Percentiles rank a stretch among this genome's conserved stretches.
Evolutionary conservation across 2,888 invertebrate genomes (phyloP).

Genomic region (Desoria tigrina): DNA sequence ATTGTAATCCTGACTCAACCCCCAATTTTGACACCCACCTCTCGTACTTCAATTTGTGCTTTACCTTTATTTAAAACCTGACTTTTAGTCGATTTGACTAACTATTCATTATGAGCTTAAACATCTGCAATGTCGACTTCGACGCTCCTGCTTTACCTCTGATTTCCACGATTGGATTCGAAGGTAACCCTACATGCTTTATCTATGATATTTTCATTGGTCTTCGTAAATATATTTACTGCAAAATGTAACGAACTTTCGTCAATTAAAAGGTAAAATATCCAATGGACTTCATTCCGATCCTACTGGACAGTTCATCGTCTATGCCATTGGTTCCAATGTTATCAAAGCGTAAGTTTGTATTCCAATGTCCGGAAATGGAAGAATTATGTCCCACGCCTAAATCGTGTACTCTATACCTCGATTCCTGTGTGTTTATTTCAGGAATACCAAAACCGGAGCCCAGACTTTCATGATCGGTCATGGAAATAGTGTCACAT

Average conservation of each 20-base stretch:
- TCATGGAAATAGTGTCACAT: constrained; percentile 76
- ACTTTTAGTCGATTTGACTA: no score
- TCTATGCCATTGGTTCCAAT: constrained; percentile 54
- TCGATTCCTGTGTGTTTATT: not conserved
- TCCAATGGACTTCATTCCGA: constrained; percentile 45
- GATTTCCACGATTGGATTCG: constrained; percentile 52
- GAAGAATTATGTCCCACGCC: not conserved
- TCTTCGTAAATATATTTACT: not conserved
- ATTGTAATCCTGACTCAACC: no score
- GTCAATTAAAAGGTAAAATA: constrained; percentile 43
- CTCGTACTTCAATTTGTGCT: no score
- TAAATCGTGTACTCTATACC: not conserved
- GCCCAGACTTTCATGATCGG: constrained; percentile 75
- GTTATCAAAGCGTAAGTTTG: constrained; percentile 51
- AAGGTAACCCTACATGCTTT: constrained; percentile 35
- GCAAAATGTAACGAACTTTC: not conserved
- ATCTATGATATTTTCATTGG: no score
- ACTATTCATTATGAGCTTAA: constrained; percentile 23
- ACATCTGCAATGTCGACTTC: constrained; percentile 38
- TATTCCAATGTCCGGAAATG: not conserved
- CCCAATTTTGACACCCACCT: no score
- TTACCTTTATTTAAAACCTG: no score
- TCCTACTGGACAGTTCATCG: constrained; percentile 42
- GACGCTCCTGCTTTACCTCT: constrained; percentile 46
- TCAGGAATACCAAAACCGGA: constrained; percentile 64